Conservation (phyloP, 2,797 vertebrate genomes). For the Sebastes minor region DNA sequence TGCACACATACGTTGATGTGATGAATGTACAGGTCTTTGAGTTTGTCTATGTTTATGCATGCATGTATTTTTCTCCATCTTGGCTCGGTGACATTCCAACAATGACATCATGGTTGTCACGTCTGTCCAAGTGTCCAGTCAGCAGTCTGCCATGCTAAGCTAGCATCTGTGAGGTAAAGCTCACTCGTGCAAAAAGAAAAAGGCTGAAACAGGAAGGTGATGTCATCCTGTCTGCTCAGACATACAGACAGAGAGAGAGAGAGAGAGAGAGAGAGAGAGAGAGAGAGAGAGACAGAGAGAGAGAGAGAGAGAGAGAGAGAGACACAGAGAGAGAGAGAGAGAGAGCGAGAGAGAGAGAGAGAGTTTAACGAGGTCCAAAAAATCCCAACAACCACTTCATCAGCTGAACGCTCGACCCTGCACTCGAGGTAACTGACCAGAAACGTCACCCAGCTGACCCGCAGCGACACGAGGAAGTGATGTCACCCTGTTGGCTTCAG, state of each 20-base stretch:
- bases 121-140: constrained; percentile 41
- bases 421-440: background rate
- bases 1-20: background rate
- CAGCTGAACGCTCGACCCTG: constrained; percentile 3
- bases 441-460: constrained; percentile 13
- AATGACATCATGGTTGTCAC: constrained; percentile 41
- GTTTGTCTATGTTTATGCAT: background rate
- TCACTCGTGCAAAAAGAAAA: constrained; percentile 1
- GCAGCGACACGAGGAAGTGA: constrained; percentile 25
- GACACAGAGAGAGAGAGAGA: background rate
- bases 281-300: background rate
- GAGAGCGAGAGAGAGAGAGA: background rate
- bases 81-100: constrained; percentile 32
- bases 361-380: background rate
- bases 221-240: constrained; percentile 39
- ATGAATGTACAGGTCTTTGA: background rate
- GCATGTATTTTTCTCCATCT: background rate
- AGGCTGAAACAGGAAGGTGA: constrained; percentile 25
- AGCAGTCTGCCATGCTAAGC: constrained; percentile 64
- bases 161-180: constrained; percentile 59
- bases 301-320: background rate
- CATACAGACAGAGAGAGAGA: background rate
- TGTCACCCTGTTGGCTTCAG: constrained; percentile 32
- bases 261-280: background rate
- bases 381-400: background rate